Conservation (phyloP, 1,140 invertebrate species). For the Bombus ignitus region DNA sequence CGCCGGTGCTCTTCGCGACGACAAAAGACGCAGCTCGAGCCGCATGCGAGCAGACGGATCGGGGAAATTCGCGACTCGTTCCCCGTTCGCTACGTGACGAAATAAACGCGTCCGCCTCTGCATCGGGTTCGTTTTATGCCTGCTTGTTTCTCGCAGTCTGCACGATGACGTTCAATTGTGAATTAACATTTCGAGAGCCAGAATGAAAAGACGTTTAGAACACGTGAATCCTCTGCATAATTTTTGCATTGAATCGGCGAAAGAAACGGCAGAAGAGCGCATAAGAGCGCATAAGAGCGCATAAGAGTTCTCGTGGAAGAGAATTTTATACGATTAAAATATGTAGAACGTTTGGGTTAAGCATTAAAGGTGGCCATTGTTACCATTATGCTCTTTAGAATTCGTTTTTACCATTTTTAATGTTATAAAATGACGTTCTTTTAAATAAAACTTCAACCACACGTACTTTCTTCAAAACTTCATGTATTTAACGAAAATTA, state of each 20-base stretch:
- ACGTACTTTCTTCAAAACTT: not conserved
- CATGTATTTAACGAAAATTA: not conserved
- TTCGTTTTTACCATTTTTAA: not conserved
- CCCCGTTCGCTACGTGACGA: constrained; percentile 40
- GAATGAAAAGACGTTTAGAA: no score
- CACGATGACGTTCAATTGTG: not conserved
- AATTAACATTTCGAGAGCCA: not conserved
- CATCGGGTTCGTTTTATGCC: not conserved
- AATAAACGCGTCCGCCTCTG: constrained; percentile 21
- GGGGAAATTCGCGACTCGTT: constrained; percentile 39
- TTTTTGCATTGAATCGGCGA: no score
- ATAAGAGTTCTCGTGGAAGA: not conserved
- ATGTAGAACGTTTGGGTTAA: not conserved
- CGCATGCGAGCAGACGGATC: constrained; percentile 25
- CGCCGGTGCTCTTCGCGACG: constrained; percentile 21
- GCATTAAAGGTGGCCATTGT: not conserved
- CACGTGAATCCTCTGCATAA: no score
- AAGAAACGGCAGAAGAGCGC: not conserved
- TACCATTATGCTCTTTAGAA: not conserved
- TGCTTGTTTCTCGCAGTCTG: no score
- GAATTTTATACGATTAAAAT: not conserved
- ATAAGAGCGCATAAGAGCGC: no score
- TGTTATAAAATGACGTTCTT: not conserved
- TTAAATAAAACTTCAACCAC: not conserved
- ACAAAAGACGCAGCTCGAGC: constrained; percentile 35